phyloP scores from a whole-genome alignment of 2,797 vertebrate genomes.

The Rhinophrynus dorsalis region DNA sequence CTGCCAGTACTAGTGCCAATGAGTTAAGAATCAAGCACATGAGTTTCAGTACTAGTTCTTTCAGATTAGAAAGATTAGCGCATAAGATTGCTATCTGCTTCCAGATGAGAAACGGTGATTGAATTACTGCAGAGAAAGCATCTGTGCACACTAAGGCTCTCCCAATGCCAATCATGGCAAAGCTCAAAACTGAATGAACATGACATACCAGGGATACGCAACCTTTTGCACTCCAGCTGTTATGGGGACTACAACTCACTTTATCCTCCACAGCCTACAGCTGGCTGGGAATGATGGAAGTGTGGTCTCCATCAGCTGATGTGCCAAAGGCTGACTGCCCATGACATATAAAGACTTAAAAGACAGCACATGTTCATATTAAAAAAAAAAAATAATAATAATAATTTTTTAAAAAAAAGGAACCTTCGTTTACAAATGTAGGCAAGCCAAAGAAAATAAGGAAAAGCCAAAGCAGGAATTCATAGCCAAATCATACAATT shows the following conservation, averaged over 20 bases:
- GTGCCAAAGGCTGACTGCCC: no score
- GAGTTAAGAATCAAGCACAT: not conserved
- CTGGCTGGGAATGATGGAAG: no score
- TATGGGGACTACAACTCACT: no score
- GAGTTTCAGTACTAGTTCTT: not conserved
- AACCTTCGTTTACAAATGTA: not conserved
- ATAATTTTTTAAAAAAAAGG: not conserved
- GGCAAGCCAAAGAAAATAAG: constrained; percentile 32
- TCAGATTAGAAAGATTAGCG: not conserved
- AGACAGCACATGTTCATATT: not conserved
- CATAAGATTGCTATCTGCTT: not conserved
- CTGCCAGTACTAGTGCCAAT: not conserved
- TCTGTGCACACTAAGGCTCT: not conserved
- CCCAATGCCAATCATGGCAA: not conserved
- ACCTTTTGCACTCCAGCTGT: no score
- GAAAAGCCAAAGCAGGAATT: constrained; percentile 19
- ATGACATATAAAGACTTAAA: not conserved
- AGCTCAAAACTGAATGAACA: not conserved
- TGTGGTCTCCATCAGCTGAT: no score
- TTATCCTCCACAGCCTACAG: no score
- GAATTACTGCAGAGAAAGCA: not conserved
- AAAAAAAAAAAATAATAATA: constrained; percentile 7
- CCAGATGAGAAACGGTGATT: not conserved
- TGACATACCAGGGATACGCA: not conserved
- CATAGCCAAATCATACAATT: constrained; percentile 38